Percentiles rank a stretch among this genome's conserved stretches.
phyloP scores from a whole-genome alignment of 2,797 vertebrate species.

The Sparidentex hasta region DNA sequence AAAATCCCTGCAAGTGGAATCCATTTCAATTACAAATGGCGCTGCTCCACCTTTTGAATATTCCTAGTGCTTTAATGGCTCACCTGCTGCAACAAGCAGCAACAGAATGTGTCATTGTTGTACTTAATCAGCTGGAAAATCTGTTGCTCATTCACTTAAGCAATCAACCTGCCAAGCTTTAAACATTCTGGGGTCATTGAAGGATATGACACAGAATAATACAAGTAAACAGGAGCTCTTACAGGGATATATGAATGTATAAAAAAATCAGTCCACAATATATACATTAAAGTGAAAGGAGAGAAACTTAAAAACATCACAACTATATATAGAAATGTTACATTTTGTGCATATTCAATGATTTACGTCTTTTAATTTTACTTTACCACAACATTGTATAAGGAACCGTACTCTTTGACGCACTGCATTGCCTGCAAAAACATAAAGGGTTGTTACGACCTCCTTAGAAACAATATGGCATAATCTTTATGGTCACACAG shows the following conservation, averaged over 20 bases:
- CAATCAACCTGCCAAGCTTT: conserved; percentile 15
- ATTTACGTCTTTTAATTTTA: neutral
- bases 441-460: neutral
- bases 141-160: conserved; percentile 21
- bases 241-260: neutral
- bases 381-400: neutral
- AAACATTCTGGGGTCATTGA: conserved; percentile 5
- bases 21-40: conserved; percentile 11
- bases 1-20: conserved; percentile 3
- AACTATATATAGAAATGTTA: neutral
- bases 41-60: conserved; percentile 19
- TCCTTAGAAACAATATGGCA: neutral
- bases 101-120: conserved; percentile 15
- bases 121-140: conserved; percentile 37
- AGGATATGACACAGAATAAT: neutral
- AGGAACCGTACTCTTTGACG: neutral
- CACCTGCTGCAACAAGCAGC: conserved; percentile 27
- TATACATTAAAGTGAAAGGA: neutral
- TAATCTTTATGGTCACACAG: neutral
- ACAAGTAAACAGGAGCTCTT: neutral
- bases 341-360: neutral
- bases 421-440: neutral
- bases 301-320: neutral
- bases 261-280: neutral
- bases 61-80: conserved; percentile 20